Evolutionary conservation across 2,888 invertebrate genomes (phyloP).

Genomic region (Mythimna vitellina): DNA sequence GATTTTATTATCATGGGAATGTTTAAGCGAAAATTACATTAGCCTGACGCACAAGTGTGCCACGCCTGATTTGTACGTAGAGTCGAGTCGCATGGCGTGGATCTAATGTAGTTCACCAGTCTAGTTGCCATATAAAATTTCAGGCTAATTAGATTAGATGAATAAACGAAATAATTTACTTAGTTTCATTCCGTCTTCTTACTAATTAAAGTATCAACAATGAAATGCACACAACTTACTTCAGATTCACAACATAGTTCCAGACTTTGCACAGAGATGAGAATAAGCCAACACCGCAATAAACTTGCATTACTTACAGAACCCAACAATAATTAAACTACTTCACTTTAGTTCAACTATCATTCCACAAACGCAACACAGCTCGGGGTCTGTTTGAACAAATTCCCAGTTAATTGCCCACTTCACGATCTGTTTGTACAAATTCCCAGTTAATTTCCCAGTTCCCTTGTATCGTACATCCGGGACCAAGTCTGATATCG

Average conservation of each 20-base stretch:
- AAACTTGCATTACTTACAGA: conserved; percentile 23
- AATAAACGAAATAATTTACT: not conserved
- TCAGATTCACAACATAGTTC: conserved; percentile 9
- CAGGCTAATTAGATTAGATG: no score
- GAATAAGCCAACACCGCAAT: conserved; percentile 18
- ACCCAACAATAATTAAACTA: conserved; percentile 39
- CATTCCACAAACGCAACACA: conserved; percentile 40
- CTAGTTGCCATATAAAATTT: no score
- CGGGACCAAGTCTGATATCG: conserved; percentile 67
- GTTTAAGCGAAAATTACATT: no score
- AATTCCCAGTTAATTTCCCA: conserved; percentile 55
- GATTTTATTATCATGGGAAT: not conserved
- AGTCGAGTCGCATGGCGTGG: no score
- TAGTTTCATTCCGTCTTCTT: not conserved
- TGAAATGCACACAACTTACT: not conserved
- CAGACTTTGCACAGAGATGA: conserved; percentile 7
- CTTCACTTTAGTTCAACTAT: conserved; percentile 33
- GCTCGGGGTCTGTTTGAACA: conserved; percentile 35
- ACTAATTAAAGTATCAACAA: not conserved
- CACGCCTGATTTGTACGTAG: no score
- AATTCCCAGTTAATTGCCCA: conserved; percentile 34
- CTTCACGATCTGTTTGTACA: conserved; percentile 44
- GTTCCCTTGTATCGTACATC: conserved; percentile 56
- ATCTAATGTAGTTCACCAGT: no score
- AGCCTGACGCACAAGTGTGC: no score